phyloP scores from a whole-genome alignment of 2,888 invertebrate species.

The Eristalis intricaria region DNA sequence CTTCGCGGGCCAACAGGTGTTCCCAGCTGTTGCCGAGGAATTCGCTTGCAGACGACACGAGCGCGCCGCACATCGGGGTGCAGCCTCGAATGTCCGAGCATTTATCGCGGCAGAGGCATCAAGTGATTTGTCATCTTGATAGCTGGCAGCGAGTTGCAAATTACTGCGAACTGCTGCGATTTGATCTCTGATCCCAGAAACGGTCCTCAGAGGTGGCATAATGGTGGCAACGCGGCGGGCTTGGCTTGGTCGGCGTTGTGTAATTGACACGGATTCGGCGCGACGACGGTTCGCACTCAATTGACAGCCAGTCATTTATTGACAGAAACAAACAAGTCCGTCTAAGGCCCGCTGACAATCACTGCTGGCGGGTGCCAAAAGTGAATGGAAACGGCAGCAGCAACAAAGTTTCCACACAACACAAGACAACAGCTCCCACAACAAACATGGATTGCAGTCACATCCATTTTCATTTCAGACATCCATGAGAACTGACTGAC shows the following conservation, averaged over 20 bases:
- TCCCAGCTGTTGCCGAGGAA: conserved; percentile 5
- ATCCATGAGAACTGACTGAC: conserved; percentile 17
- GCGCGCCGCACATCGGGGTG: conserved; percentile 19
- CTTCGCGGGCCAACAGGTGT: conserved; percentile 59
- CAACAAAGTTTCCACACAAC: conserved; percentile 51
- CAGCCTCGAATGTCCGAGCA: conserved; percentile 53
- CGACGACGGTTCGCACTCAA: no score
- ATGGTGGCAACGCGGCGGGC: no score
- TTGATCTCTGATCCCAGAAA: conserved; percentile 39
- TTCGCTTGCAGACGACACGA: not conserved
- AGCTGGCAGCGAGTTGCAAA: conserved; percentile 59
- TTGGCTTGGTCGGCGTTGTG: no score
- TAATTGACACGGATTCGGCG: no score
- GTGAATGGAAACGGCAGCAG: conserved; percentile 53
- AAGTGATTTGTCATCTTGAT: conserved; percentile 60
- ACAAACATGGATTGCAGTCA: conserved; percentile 23
- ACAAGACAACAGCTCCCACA: conserved; percentile 50
- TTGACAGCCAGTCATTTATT: no score
- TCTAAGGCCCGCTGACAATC: conserved; percentile 3
- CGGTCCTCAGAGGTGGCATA: not conserved
- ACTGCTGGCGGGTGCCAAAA: conserved; percentile 38
- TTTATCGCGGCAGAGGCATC: conserved; percentile 52
- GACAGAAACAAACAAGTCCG: not conserved
- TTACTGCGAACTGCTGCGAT: conserved; percentile 34
- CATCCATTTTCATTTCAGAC: conserved; percentile 34